These are phyloP conservation scores for Pammene fasciana DNA, from an alignment of 2,888 invertebrate species.

Conservation along the genomic window DNA sequence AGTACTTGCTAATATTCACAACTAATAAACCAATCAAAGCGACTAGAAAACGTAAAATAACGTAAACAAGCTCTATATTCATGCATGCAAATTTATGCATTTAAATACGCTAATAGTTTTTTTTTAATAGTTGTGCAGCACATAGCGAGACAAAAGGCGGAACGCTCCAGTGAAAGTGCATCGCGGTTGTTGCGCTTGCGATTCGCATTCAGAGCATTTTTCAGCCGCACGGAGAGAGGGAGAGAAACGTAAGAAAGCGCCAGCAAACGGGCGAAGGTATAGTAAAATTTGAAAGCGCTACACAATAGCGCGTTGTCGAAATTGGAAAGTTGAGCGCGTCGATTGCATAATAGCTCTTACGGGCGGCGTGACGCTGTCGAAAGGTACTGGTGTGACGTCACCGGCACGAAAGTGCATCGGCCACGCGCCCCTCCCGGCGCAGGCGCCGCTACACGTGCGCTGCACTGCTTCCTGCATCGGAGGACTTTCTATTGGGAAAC, in stretches of 20 bases:
- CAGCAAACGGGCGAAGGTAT: constrained; percentile 71
- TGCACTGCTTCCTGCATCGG: constrained; percentile 73
- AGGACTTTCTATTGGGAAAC: constrained; percentile 83
- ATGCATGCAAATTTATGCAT: constrained; percentile 28
- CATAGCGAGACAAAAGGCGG: constrained; percentile 48
- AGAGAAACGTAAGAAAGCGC: constrained; percentile 78
- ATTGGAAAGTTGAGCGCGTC: constrained; percentile 82
- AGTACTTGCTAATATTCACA: constrained; percentile 44
- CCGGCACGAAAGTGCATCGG: constrained; percentile 81
- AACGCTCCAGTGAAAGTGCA: constrained; percentile 78
- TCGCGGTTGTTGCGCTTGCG: constrained; percentile 65
- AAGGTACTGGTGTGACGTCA: constrained; percentile 79
- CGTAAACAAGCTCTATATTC: constrained; percentile 22
- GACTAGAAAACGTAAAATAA: constrained; percentile 30
- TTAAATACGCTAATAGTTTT: constrained; percentile 29
- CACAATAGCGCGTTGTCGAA: constrained; percentile 83
- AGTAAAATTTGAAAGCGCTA: constrained; percentile 83
- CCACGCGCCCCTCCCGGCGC: constrained; percentile 64
- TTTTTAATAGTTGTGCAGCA: constrained; percentile 23
- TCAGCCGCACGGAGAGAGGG: constrained; percentile 72
- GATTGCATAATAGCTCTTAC: constrained; percentile 80
- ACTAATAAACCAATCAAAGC: constrained; percentile 29
- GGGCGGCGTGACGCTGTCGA: constrained; percentile 78
- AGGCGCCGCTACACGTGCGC: constrained; percentile 59
- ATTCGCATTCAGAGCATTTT: constrained; percentile 76